Base-by-base conservation (phyloP, 1,140 invertebrate genomes). In the Himalopsyche phryganea region DNA sequence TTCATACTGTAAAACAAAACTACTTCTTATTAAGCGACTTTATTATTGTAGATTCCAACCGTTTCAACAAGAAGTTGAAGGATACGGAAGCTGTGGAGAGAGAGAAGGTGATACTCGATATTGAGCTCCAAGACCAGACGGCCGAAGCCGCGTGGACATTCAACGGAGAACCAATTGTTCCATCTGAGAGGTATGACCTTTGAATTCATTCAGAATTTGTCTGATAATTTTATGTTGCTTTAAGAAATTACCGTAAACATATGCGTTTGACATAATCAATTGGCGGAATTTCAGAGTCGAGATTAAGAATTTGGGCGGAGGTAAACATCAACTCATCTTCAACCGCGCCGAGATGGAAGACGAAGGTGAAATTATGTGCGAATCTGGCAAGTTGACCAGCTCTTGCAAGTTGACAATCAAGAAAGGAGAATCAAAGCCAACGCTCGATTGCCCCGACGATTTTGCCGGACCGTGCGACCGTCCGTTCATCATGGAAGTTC, bases 1-100 rank as follows among this genome's bases (percentile, higher is more conserved):
- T n/a, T n/a, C n/a, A n/a, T n/a, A n/a, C n/a, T n/a, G n/a, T n/a
- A n/a, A n/a, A n/a, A 28, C 23, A 5, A 9, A 28, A 28, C 23
- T 28, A 28, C n/a, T 28, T 9, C 23, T 28, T 9, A 28, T 28
- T 28, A 28, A 28, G n/a, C n/a, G 23, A 28, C n/a, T 28, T 3
- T 28, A 28, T 65, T 63, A 68, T 74, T 75, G 1, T 69, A 95
- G 92, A 96, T 78, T 86, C 89, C 65, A 96, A 98, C 76, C 87
- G 91, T 61, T 97, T 98, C 80, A 93, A 94, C 72, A 97, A 98
- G 78, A 96, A 96, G 78, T 82, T 98, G 4, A 92, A 96, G 71
- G 94, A 98, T 72, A 94, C 90, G 1, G 88, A 88, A 62, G 89
- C 85, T 19, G 84, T 96, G 66, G 95, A 98, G 76, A 84, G 92